Evolutionary conservation across 1,140 invertebrate species (phyloP).

Genomic region (Mamestra configurata): DNA sequence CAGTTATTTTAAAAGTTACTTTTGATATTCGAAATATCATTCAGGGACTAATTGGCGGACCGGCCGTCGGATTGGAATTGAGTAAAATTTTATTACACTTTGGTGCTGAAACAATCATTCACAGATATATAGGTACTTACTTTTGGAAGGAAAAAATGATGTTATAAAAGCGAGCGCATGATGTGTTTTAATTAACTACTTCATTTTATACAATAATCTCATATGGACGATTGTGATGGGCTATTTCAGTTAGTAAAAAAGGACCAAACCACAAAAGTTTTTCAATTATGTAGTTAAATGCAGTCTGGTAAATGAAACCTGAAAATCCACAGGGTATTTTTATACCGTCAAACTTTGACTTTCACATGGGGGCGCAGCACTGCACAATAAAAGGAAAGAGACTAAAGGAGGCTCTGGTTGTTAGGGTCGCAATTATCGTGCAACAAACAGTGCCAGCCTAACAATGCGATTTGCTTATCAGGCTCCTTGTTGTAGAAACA

Average conservation of each 20-base stretch:
- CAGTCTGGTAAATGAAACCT: too few relatives aligned
- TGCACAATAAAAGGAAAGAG: background rate
- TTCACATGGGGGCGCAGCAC: background rate
- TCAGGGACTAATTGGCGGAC: constrained; percentile 15
- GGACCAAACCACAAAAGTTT: too few relatives aligned
- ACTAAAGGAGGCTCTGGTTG: background rate
- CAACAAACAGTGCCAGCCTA: background rate
- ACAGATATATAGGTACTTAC: background rate
- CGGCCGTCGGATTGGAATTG: constrained; percentile 23
- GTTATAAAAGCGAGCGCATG: background rate
- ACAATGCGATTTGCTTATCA: constrained; percentile 4
- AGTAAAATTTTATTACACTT: constrained; percentile 10
- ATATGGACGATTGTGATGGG: too few relatives aligned
- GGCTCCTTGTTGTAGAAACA: background rate
- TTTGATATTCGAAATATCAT: constrained; percentile 14
- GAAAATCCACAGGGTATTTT: too few relatives aligned
- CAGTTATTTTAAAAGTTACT: constrained; percentile 1
- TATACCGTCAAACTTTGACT: too few relatives aligned
- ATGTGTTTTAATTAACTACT: background rate
- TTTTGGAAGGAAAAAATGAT: background rate
- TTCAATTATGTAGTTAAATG: too few relatives aligned
- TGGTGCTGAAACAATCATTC: constrained; percentile 15
- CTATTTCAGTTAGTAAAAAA: too few relatives aligned
- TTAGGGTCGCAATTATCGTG: background rate
- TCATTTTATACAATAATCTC: too few relatives aligned